Conservation (phyloP, 2,888 invertebrate species). For the Lasioglossum zephyrum region DNA sequence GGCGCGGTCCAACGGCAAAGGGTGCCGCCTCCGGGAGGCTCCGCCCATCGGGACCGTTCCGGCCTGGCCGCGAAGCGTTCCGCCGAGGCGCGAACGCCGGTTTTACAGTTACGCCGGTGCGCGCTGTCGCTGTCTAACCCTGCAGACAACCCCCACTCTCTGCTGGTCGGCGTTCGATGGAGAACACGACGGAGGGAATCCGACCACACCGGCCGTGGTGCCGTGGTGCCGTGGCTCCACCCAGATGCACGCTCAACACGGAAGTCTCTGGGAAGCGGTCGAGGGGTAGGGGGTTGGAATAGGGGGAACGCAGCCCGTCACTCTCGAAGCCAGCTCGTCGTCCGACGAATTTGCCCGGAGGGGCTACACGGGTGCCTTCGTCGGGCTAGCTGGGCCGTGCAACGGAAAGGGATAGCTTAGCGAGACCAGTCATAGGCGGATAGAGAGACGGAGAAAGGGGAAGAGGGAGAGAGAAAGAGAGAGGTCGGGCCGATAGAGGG, state of each 20-base stretch:
- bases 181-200: slow-evolving; percentile 48
- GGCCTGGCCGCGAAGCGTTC: neutral
- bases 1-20: slow-evolving; percentile 71
- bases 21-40: slow-evolving; percentile 79
- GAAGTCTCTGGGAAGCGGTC: neutral
- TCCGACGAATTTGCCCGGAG: slow-evolving; percentile 63
- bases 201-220: slow-evolving; percentile 43
- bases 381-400: slow-evolving; percentile 21
- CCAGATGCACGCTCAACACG: slow-evolving; percentile 41
- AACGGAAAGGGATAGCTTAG: slow-evolving; percentile 7
- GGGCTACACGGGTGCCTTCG: slow-evolving; percentile 56
- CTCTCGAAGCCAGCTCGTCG: slow-evolving; percentile 58
- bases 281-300: slow-evolving; percentile 23
- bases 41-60: slow-evolving; percentile 72
- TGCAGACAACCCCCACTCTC: neutral
- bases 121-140: slow-evolving; percentile 20
- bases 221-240: slow-evolving; percentile 37
- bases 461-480: slow-evolving; percentile 43
- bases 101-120: slow-evolving; percentile 25
- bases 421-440: slow-evolving; percentile 12
- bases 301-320: slow-evolving; percentile 22
- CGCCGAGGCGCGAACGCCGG: slow-evolving; percentile 21
- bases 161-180: neutral
- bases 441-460: neutral
- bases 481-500: slow-evolving; percentile 48